phyloP scores from a whole-genome alignment of 2,113 vertebrate species.

The Circaetus gallicus region DNA sequence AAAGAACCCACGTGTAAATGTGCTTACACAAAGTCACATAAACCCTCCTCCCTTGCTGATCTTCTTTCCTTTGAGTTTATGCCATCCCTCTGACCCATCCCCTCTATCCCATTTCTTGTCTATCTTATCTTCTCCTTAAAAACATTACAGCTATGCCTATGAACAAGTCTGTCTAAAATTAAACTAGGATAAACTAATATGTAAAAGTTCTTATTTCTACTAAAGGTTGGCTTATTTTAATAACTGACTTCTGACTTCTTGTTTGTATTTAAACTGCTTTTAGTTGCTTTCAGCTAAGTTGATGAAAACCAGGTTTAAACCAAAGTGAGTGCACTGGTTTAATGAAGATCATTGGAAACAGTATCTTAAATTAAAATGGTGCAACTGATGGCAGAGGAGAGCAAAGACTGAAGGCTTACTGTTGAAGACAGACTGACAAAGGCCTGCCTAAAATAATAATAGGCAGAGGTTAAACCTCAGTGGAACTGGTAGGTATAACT shows the following conservation, averaged over 20 bases:
- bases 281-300: neutral
- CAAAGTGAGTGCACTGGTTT: neutral
- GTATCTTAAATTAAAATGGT: neutral
- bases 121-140: neutral
- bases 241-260: neutral
- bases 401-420: neutral
- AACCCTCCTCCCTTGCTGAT: neutral
- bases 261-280: neutral
- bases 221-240: neutral
- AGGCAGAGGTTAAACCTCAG: neutral
- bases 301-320: neutral
- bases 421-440: neutral
- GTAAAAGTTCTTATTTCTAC: neutral
- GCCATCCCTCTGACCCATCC: neutral
- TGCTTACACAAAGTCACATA: neutral
- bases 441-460: neutral
- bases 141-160: neutral
- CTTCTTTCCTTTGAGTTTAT: neutral
- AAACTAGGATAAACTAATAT: neutral
- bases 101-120: neutral
- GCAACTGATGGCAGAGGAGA: neutral
- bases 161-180: neutral
- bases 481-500: neutral
- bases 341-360: neutral
- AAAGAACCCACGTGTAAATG: neutral